Base-by-base conservation (phyloP, 2,888 invertebrate species). In the Xylota sylvarum region DNA sequence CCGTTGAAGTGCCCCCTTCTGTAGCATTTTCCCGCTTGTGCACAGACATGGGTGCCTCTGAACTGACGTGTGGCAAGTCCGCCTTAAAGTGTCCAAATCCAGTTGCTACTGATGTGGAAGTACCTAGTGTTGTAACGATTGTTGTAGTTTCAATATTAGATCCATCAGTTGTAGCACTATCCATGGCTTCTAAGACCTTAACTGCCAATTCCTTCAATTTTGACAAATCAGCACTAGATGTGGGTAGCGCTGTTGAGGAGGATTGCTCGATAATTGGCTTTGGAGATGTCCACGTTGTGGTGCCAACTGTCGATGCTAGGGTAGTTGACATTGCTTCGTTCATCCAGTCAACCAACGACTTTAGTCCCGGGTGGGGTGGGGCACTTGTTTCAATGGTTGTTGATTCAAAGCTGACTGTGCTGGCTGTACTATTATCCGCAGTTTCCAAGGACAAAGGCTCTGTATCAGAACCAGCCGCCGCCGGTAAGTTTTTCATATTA, bases 211-310 rank as follows among this genome's bases (percentile, higher is more conserved):
- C 88, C 0, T 86, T 76, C 9, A 87, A 19, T 35, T 62, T 73
- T 32, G 52, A 64, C 17, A 60, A 35, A 65, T 89, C 90, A 55
- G 88, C 88, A 0, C 88, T 88, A n/a, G 91, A 88, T 4, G 88
- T 87, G 3, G 88, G 86, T 19, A 62, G 69, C 6, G 50, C 12
- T 32, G 82, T 40, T 0, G 50, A 23, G 2, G 64, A 7, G 5
- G 64, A 30, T 2, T 14, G 19, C 43, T 62, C 48, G 7, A 43
- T 60, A 30, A 46, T 55, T 46, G 62, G 37, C 19, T 74, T 35
- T 56, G 50, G 12, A 50, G 50, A 32, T 35, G 65, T 43, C 17
- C 12, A n/a, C 23, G 50, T n/a, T 32, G 46, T 23, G 9, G 27
- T 43, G 27, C 35, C 17, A n/a, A 19, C 35, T 32, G 52, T 43